Percentiles rank a stretch among this genome's conserved stretches.
Evolutionary conservation across 2,113 vertebrate species (phyloP).

Genomic region (Anolis carolinensis): DNA sequence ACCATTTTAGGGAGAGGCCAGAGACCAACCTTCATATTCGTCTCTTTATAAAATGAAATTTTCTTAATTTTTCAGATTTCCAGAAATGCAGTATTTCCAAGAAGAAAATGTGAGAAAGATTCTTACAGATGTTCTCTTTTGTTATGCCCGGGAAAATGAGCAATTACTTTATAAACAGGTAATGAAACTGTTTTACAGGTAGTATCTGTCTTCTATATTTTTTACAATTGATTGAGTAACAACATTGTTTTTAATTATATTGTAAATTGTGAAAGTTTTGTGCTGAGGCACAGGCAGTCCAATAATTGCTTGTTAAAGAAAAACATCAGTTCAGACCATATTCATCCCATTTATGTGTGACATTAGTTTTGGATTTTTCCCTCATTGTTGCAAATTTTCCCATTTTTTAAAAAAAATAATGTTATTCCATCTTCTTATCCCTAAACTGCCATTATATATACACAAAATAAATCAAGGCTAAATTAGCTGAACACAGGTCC

Average conservation of each 20-base stretch:
- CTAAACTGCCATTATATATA: conserved; percentile 52
- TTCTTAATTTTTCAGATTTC: conserved; percentile 84
- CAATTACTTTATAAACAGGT: conserved; percentile 99
- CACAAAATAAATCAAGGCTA: background rate
- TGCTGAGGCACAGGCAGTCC: conserved; percentile 69
- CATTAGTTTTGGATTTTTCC: conserved; percentile 63
- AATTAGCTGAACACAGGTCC: background rate
- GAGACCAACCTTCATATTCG: too few species aligned
- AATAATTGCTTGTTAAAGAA: conserved; percentile 64
- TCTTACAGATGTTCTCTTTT: conserved; percentile 98
- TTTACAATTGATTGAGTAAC: conserved; percentile 65
- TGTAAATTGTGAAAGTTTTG: conserved; percentile 66
- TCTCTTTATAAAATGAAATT: too few species aligned
- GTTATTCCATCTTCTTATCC: conserved; percentile 22
- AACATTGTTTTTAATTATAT: conserved; percentile 69
- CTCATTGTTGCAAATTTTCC: conserved; percentile 57
- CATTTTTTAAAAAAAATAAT: background rate
- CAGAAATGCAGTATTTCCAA: conserved; percentile 98
- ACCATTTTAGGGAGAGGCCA: background rate
- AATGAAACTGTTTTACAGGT: conserved; percentile 79
- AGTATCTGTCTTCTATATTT: conserved; percentile 70
- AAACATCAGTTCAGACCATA: conserved; percentile 67
- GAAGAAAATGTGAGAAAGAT: conserved; percentile 93
- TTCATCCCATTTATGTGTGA: conserved; percentile 57
- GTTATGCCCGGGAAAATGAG: conserved; percentile 97